Evolutionary conservation across 2,888 invertebrate genomes (phyloP), one percentile per base, ranked within the genome.

Genomic region (Laspeyria flexula): DNA sequence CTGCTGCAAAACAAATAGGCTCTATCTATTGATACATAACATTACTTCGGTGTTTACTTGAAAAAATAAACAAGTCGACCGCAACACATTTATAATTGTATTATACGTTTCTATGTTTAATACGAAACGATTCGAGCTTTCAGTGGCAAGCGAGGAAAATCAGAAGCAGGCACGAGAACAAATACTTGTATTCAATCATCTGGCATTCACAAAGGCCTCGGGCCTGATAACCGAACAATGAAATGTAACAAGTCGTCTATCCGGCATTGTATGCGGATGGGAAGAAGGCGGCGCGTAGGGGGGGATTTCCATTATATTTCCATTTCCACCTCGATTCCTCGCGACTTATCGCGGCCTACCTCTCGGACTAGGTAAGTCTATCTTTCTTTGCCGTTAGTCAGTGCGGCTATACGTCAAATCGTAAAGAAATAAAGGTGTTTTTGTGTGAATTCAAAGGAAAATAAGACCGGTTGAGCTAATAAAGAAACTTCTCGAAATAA

Each of bases 181-280:
- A 92, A 92, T 92, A 90, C 89, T 85, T 83, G 85, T 90, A 91
- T 90, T 92, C 92, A 92, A 92, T 92, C 92, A 92, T 92, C 91
- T 73, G 78, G 83, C 81, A 77, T 81, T 79, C 88, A 91, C 91
- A 91, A 92, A 90, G 81, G 91, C 89, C 89, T 80, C 73, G 77
- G 79, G 83, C 73, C 90, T 91, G 92, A 92, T 92, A 92, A 89
- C 91, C 89, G 91, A 90, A 92, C 92, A 92, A 91, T 92, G 92
- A 90, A 91, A 91, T 90, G 92, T 91, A 91, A 91, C 91, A 89
- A 92, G 91, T 90, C 91, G 90, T 90, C 88, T 86, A 86, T 89
- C 85, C 87, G 79, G 85, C 89, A 92, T 92, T 92, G 92, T 91
- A 81, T 79, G 83, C 75, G 74, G 69, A 65, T 65, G 67, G n/a